Conservation (phyloP, 2,888 invertebrate genomes). For the Notodonta dromedarius region DNA sequence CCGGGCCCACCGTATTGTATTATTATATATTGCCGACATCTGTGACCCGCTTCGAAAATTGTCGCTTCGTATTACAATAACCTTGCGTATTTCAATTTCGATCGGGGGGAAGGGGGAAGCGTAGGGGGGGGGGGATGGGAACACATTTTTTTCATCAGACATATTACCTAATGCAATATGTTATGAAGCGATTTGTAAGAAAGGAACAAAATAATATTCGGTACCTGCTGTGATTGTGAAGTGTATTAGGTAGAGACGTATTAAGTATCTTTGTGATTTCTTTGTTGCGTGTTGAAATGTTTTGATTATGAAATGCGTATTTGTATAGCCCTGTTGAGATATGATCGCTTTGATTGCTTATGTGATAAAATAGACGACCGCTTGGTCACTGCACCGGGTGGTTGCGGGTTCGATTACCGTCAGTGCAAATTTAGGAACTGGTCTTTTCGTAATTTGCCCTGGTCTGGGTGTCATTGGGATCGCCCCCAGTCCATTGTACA, state of each 20-base stretch:
- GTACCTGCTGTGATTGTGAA: slow-evolving; percentile 12
- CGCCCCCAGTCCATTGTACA: no score
- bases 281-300: no score
- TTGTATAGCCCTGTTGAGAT: no score
- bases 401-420: no score
- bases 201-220: slow-evolving; percentile 26
- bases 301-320: no score
- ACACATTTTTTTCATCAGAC: slow-evolving; percentile 38
- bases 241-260: neutral
- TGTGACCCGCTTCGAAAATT: slow-evolving; percentile 58
- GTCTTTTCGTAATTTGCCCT: no score
- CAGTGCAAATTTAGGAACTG: no score
- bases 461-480: no score
- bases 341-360: no score
- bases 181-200: slow-evolving; percentile 30
- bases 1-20: slow-evolving; percentile 46
- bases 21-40: slow-evolving; percentile 59
- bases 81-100: slow-evolving; percentile 45
- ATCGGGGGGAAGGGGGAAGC: slow-evolving; percentile 23
- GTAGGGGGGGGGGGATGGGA: slow-evolving; percentile 10
- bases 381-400: no score
- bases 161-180: slow-evolving; percentile 36
- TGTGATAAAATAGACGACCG: no score
- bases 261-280: neutral
- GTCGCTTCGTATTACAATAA: slow-evolving; percentile 46